Conservation (phyloP, 2,888 invertebrate genomes). For the Bimastos eiseni region DNA sequence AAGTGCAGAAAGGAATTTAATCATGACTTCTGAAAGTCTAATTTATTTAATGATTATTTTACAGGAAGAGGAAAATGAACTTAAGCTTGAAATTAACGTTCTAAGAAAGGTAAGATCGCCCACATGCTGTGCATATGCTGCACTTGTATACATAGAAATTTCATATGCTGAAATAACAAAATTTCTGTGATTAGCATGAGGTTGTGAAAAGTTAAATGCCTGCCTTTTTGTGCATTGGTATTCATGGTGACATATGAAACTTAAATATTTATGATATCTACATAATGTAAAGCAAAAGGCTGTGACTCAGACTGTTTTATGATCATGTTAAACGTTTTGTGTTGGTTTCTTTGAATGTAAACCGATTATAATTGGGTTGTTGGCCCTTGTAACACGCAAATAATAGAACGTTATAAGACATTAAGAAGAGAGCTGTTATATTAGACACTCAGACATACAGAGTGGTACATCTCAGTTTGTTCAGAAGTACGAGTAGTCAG, state of each 20-base stretch:
- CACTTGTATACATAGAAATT: background rate
- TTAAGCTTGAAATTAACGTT: constrained; percentile 98
- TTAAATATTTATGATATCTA: background rate
- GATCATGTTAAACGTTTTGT: background rate
- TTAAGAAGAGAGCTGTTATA: background rate
- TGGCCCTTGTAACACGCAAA: background rate
- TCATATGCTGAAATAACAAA: background rate
- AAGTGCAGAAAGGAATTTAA: background rate
- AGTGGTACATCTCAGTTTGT: background rate
- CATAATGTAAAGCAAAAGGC: background rate
- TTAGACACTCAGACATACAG: background rate
- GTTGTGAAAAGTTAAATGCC: background rate
- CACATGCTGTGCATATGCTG: background rate
- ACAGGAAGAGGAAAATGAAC: constrained; percentile 98
- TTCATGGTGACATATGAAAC: background rate
- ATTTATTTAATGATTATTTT: constrained; percentile 19
- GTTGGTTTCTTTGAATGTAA: background rate
- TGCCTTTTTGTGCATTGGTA: background rate
- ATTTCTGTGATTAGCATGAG: background rate
- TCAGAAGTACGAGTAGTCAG: background rate
- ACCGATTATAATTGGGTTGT: background rate
- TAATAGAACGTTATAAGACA: background rate
- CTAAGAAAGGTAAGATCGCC: constrained; percentile 77
- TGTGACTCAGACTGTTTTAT: background rate
- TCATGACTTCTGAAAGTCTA: background rate